A percentile compares a stretch with the other conserved stretches of the same genome.
Conservation (phyloP, 2,888 invertebrate genomes). For the Megamerina dolium region DNA sequence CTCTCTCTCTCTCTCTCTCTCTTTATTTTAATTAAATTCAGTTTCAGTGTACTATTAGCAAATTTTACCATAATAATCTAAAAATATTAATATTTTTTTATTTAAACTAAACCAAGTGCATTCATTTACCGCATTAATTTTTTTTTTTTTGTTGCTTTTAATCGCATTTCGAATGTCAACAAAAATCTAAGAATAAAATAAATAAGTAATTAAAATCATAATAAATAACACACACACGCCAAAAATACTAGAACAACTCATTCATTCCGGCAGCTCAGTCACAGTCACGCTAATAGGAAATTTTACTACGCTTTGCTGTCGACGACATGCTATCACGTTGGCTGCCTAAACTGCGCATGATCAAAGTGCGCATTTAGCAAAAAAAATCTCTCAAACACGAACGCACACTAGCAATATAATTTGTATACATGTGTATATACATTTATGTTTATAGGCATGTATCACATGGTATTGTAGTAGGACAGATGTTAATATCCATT, state of each 20-base stretch:
- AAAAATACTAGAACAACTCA: neutral
- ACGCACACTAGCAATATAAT: neutral
- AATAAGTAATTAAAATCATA: neutral
- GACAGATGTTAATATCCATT: too few relatives aligned
- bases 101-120: too few relatives aligned
- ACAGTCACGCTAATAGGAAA: neutral
- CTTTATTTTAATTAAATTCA: too few relatives aligned
- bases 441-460: neutral
- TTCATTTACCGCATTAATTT: too few relatives aligned
- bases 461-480: too few relatives aligned
- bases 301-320: neutral
- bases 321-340: too few relatives aligned
- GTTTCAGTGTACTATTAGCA: too few relatives aligned
- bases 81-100: too few relatives aligned
- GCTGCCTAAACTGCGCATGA: slow-evolving; percentile 13
- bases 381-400: neutral
- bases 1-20: too few relatives aligned
- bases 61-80: too few relatives aligned
- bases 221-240: neutral
- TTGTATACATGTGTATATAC: neutral
- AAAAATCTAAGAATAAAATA: neutral
- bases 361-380: slow-evolving; percentile 19
- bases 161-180: too few relatives aligned
- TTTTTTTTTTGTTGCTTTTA: too few relatives aligned
- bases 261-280: neutral